These are phyloP conservation scores for Phragmatobia fuliginosa DNA, from an alignment of 2,888 invertebrate genomes.

Conservation along the genomic window DNA sequence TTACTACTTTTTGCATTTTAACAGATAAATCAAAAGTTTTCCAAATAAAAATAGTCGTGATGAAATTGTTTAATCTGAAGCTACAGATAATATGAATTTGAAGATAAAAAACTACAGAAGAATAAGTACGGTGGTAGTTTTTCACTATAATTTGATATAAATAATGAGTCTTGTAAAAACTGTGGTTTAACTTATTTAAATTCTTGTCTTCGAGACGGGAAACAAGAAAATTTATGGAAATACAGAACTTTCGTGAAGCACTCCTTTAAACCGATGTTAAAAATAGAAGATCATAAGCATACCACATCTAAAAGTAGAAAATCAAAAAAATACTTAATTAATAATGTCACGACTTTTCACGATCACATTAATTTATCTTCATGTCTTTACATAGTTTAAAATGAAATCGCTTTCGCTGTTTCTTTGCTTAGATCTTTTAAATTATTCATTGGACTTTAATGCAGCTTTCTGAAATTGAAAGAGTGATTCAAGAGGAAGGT, in stretches of 20 bases:
- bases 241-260: not conserved
- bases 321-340: not conserved
- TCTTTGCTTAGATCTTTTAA: too few relatives aligned
- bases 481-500: too few relatives aligned
- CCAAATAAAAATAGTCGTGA: constrained; percentile 16
- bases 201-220: not conserved
- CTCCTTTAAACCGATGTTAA: not conserved
- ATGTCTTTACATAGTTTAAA: too few relatives aligned
- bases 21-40: constrained; percentile 29
- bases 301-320: not conserved
- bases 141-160: not conserved
- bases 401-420: too few relatives aligned
- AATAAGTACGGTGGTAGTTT: not conserved
- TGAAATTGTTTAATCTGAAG: not conserved
- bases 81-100: not conserved
- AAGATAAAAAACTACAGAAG: too few relatives aligned
- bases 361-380: too few relatives aligned
- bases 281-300: not conserved
- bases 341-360: not conserved
- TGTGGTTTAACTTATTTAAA: not conserved
- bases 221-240: not conserved
- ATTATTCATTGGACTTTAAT: too few relatives aligned
- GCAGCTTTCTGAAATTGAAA: too few relatives aligned
- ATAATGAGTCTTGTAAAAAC: not conserved
- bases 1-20: constrained; percentile 47